Base-by-base conservation (phyloP, 2,113 vertebrate species). In the Etheostoma spectabile region DNA sequence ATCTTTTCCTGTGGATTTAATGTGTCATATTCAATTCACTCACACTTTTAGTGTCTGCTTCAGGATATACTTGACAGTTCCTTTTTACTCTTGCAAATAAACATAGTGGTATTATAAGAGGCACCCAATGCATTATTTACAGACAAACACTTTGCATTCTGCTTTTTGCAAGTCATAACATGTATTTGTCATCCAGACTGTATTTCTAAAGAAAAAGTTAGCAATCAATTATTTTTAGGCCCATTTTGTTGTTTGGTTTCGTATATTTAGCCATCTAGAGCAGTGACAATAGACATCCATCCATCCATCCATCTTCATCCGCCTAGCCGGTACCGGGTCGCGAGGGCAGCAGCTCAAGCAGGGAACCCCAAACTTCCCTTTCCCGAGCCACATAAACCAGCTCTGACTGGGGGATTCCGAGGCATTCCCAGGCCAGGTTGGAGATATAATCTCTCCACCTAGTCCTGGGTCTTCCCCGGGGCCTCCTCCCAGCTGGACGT, bases 21-120 rank as follows among this genome's bases (percentile, higher is more conserved):
- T 84, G 63, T 86, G 84, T 93, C 92, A 89, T 3, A 55, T 90
- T 89, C 80, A 85, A 89, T 93, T 87, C 35, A 71, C 42, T 89
- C 74, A 77, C 45, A 77, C 30, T 55, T 74, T 76, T 63, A 55
- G 61, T 81, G 77, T 57, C 71, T 71, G 67, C 53, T 78, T n/a
- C 55, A 70, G 64, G 57, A 67, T 69, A 48, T 74, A 55, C 19
- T 68, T 61, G 77, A 84, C 60, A 61, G 74, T 62, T 46, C 33
- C 21, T 38, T 42, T 42, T 10, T 10, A 68, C 65, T 75, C 63
- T 59, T 51, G 53, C 45, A 78, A 85, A 61, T 73, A 35, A 66
- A 59, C 18, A 77, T 45, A 30, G 30, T 85, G 85, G 82, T 72
- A 57, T 71, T 42, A 42, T 11, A 42, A 16, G 24, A 57, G 21